Base-by-base conservation (phyloP, 2,113 vertebrate species). In the Coracopsis vasa region DNA sequence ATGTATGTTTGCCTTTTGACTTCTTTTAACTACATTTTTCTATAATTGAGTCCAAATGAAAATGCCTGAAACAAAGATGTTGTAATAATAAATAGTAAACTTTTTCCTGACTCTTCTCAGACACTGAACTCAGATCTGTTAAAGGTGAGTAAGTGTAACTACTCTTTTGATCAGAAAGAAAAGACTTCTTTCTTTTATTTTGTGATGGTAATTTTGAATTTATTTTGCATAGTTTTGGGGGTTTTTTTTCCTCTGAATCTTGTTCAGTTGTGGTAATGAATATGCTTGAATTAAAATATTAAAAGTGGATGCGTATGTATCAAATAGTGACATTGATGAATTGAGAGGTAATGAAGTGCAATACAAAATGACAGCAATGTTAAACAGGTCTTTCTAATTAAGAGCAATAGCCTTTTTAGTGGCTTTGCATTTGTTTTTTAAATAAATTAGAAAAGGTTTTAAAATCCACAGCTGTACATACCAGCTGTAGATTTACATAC, bases 61-160 rank as follows among this genome's bases (percentile, higher is more conserved):
- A 84, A 67, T 73, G 25, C 15, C 53, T 58, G 37, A 72, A 94
- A 86, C 33, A 12, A 35, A 37, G 77, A 53, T 17, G 29, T 78
- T 92, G 62, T 0, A 58, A 58, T 35, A 58, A 33, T 58, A 58
- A 24, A 1, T 2, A 9, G 9, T 25, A 5, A 81, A 60, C 7
- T 27, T 75, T 48, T 47, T n/a, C 70, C 53, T 92, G 37, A n/a
- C 25, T 48, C 37, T 66, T 51, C 29, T 67, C 35, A 19, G 42
- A 9, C 10, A 0, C 9, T 16, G 37, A 45, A 2, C 42, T 61
- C 5, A 6, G 47, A 2, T 13, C 56, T 56, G 5, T 44, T 56
- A 21, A 56, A 72, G 44, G 44, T 61, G 16, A 79, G 35, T 44
- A 16, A 48, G 27, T 28, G 11, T 28, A 45, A 37, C 25, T 53